Evolutionary conservation across 2,797 vertebrate genomes (phyloP), one percentile per base, ranked within the genome.

Genomic region (Nannoperca australis): DNA sequence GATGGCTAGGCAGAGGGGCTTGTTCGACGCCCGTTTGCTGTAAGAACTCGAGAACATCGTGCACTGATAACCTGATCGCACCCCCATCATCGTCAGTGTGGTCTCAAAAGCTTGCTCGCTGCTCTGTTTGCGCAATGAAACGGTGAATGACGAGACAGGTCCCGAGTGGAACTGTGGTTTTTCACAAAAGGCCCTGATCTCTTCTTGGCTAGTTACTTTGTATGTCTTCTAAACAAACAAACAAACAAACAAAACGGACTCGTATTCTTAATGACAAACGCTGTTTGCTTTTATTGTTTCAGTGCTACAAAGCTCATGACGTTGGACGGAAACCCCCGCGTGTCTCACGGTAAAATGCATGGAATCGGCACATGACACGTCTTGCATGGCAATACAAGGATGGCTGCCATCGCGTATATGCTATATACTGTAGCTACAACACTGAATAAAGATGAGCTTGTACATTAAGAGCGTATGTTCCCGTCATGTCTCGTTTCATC

Each of bases 241-340:
- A 49, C 20, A 49, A 18, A 9, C n/a, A 20, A 11, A 49, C 24
- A 66, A 84, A 73, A 81, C 50, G 8, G 78, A 94, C 87, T 90
- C 82, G 63, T 78, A 61, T 54, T 78, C 63, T 86, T 76, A 87
- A 79, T 90, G 87, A 90, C 80, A 85, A 85, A 82, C 75, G 90
- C 85, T 70, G 90, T 92, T 92, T 87, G 86, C 84, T 89, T 93
- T 93, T 91, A 88, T 91, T 94, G 47, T 88, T 84, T 76, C 79
- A 76, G 85, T 90, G 88, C 92, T 88, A 84, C 82, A 94, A 81
- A 55, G 89, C 77, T 90, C 68, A 67, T 83, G 79, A 76, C 79
- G 89, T 90, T 56, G 69, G 81, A 89, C 77, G 85, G 89, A 92
- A 93, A 88, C 89, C 84, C 82, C 82, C 15, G 22, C 75, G 67